A percentile compares a stretch with the other conserved stretches of the same genome.
Conservation (phyloP, 2,113 vertebrate species). For the Ardeotis arabs region DNA sequence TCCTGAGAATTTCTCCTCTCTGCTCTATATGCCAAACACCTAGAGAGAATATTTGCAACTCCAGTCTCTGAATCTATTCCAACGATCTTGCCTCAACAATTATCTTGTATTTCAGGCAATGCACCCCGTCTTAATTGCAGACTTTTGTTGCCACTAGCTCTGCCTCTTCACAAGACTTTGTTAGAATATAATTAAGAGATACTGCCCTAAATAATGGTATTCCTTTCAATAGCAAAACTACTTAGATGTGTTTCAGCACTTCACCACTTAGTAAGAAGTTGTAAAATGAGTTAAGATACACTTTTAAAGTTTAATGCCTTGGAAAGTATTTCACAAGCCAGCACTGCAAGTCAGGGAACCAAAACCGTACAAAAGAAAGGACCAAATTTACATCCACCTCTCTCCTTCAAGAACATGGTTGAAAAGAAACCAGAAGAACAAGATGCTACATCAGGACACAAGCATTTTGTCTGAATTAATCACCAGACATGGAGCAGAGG, state of each 20-base stretch:
- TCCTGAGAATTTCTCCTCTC: not conserved
- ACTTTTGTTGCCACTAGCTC: constrained; percentile 34
- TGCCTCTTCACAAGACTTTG: constrained; percentile 26
- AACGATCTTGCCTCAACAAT: not conserved
- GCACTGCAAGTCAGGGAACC: not conserved
- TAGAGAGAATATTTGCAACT: not conserved
- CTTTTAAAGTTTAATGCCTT: not conserved
- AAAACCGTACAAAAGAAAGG: not conserved
- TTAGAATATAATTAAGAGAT: constrained; percentile 37
- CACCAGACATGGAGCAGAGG: not conserved
- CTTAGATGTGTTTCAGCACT: not conserved
- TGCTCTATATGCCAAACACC: not conserved
- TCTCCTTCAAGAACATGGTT: not conserved
- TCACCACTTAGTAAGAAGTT: not conserved
- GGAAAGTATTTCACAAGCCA: constrained; percentile 6
- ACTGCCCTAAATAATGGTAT: not conserved
- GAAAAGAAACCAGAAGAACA: not conserved
- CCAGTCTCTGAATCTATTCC: constrained; percentile 15
- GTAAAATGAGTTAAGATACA: not conserved
- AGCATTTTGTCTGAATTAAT: not conserved
- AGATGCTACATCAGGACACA: not conserved
- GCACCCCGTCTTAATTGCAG: constrained; percentile 32
- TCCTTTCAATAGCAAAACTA: not conserved
- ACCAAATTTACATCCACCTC: not conserved
- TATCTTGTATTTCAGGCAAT: constrained; percentile 42